These are phyloP conservation scores for Aphelocoma californica DNA, from an alignment of 2,797 vertebrate genomes.

Conservation along the genomic window DNA sequence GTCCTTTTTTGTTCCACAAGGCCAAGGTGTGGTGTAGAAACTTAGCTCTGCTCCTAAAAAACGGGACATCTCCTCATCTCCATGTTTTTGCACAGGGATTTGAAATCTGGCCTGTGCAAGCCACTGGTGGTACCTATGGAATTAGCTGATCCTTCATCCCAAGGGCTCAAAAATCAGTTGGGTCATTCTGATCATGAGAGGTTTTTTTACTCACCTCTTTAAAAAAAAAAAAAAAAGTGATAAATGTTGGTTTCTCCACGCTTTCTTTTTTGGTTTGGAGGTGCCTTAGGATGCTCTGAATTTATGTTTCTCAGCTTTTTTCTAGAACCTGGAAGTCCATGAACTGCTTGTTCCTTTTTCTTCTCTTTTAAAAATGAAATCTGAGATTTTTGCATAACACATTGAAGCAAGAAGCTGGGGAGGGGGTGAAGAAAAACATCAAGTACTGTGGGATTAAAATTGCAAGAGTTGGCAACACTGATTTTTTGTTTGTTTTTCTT, in stretches of 20 bases:
- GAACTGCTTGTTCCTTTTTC: neutral
- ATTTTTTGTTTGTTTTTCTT: neutral
- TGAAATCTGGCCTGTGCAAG: neutral
- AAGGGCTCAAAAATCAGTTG: neutral
- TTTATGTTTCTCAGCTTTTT: neutral
- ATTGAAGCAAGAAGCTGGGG: slow-evolving; percentile 13
- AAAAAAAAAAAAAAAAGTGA: neutral
- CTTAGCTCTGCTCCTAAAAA: neutral
- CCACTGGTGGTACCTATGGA: neutral
- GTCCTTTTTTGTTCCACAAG: neutral
- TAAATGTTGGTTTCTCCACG: neutral
- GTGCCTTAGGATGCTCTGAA: neutral
- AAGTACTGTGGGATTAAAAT: neutral
- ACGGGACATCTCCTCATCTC: neutral
- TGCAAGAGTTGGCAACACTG: slow-evolving; percentile 11
- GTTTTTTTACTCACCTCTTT: neutral
- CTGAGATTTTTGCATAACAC: slow-evolving; percentile 40
- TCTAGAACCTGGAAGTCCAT: neutral
- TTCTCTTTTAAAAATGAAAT: slow-evolving; percentile 27
- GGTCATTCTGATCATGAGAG: neutral
- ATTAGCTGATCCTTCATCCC: neutral
- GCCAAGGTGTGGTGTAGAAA: neutral
- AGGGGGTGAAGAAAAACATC: slow-evolving; percentile 12
- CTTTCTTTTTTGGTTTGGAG: neutral
- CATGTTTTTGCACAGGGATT: neutral